Percentiles rank a stretch among this genome's conserved stretches.
Conservation (phyloP, 2,797 vertebrate genomes). For the Coilia nasus region DNA sequence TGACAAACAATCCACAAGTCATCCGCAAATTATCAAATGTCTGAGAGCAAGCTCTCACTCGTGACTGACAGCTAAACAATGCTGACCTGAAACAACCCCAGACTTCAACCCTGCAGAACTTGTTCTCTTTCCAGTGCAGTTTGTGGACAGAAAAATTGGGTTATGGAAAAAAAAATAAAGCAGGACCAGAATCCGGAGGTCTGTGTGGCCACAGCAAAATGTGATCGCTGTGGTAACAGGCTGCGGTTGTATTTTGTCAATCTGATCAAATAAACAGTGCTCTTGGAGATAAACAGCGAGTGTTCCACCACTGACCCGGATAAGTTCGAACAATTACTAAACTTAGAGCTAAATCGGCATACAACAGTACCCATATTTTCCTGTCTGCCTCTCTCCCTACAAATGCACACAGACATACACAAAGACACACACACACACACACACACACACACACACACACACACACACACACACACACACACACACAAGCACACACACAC, state of each 20-base stretch:
- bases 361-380: background rate
- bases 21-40: background rate
- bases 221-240: background rate
- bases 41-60: background rate
- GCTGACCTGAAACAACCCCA: background rate
- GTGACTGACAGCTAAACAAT: background rate
- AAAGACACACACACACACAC: conserved; percentile 18
- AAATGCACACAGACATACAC: background rate
- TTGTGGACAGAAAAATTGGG: background rate
- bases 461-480: conserved; percentile 60
- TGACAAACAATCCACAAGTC: background rate
- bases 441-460: conserved; percentile 47
- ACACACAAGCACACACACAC: conserved; percentile 27
- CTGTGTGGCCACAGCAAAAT: background rate
- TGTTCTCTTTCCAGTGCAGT: background rate
- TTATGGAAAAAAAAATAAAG: background rate
- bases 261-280: background rate
- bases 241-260: background rate
- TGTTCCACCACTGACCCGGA: conserved; percentile 1
- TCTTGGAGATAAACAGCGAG: background rate
- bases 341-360: background rate
- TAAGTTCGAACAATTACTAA: background rate
- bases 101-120: background rate
- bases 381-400: background rate
- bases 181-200: background rate